phyloP scores from a whole-genome alignment of 30 jellyfish, hydroid and myxozoan species.

The Turritopsis dohrnii region DNA sequence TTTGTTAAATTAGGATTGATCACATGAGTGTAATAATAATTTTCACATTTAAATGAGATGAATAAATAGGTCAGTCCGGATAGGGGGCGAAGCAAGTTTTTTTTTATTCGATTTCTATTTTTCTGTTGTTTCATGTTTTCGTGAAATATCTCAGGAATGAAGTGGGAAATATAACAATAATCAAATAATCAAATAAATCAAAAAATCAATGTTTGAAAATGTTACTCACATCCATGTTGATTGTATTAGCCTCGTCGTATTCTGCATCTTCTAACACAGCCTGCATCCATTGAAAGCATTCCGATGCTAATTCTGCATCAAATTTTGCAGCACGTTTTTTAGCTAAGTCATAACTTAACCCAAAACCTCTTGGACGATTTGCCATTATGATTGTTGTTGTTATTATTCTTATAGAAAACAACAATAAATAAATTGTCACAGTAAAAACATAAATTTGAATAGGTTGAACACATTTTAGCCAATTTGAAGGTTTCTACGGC shows the following conservation, averaged over 20 bases:
- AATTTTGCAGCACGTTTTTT: conserved; percentile 58
- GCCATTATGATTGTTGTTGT: conserved; percentile 51
- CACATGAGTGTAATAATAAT: not conserved
- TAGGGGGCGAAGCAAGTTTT: not conserved
- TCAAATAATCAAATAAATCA: no score
- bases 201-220: no score
- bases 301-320: conserved; percentile 60
- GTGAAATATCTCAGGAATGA: not conserved
- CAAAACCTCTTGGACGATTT: conserved; percentile 86
- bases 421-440: not conserved
- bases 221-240: conserved; percentile 18
- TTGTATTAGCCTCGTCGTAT: conserved; percentile 24
- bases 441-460: no score
- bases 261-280: conserved; percentile 57
- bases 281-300: conserved; percentile 68
- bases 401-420: not conserved
- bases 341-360: conserved; percentile 70
- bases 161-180: no score
- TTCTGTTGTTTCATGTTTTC: not conserved
- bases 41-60: not conserved
- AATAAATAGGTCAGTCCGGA: not conserved
- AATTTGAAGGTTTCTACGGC: not conserved
- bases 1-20: not conserved
- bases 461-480: not conserved
- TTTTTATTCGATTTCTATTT: no score